phyloP scores from a whole-genome alignment of 2,888 invertebrate species.

The Allophyes oxyacanthae region DNA sequence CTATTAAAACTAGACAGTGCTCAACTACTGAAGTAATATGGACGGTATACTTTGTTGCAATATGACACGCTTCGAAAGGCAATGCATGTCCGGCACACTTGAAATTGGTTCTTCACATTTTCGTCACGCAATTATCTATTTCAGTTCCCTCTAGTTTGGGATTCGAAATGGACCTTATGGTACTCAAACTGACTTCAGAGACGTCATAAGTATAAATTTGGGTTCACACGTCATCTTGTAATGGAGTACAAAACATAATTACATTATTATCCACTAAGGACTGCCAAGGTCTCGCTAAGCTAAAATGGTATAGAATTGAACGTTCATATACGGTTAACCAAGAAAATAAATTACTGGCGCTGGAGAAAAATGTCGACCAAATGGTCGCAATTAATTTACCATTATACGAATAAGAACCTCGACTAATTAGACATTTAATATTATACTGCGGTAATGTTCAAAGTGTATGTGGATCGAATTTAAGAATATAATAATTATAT shows the following conservation, averaged over 20 bases:
- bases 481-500: no score
- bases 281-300: slow-evolving; percentile 70
- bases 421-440: slow-evolving; percentile 37
- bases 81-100: slow-evolving; percentile 39
- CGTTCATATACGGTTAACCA: slow-evolving; percentile 67
- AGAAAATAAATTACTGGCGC: slow-evolving; percentile 59
- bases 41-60: slow-evolving; percentile 36
- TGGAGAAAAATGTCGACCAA: slow-evolving; percentile 54
- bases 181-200: slow-evolving; percentile 63
- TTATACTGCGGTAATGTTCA: slow-evolving; percentile 25
- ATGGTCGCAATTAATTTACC: slow-evolving; percentile 49
- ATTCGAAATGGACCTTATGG: slow-evolving; percentile 60
- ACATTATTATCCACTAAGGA: slow-evolving; percentile 76
- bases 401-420: slow-evolving; percentile 39
- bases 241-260: slow-evolving; percentile 72
- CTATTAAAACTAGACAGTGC: slow-evolving; percentile 25
- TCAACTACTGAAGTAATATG: slow-evolving; percentile 18
- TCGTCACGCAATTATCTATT: slow-evolving; percentile 54
- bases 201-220: slow-evolving; percentile 81
- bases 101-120: slow-evolving; percentile 54
- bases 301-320: slow-evolving; percentile 66
- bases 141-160: slow-evolving; percentile 49
- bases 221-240: slow-evolving; percentile 77
- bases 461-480: slow-evolving; percentile 26
- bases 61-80: slow-evolving; percentile 28